phyloP scores from a whole-genome alignment of 1,140 invertebrate species.

The Camponotus pennsylvanicus region DNA sequence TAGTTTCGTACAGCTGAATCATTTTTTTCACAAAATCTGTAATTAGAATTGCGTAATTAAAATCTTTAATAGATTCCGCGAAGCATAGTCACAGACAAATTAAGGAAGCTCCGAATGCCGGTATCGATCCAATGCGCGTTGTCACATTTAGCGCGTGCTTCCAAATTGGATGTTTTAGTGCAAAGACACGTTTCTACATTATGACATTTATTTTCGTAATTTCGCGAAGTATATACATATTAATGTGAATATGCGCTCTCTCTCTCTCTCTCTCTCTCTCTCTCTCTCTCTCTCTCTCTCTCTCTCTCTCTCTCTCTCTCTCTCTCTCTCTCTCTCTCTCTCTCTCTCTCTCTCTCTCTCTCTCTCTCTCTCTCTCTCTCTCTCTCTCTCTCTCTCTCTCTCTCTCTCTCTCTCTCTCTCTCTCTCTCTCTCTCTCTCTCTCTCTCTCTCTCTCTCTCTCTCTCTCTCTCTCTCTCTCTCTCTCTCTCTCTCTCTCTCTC shows the following conservation, averaged over 20 bases:
- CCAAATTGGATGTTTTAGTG: constrained; percentile 42
- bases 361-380: background rate
- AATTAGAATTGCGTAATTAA: constrained; percentile 14
- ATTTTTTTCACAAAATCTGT: constrained; percentile 91
- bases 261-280: background rate
- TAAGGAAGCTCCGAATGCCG: background rate
- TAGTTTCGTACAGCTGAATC: constrained; percentile 93
- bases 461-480: too few relatives aligned
- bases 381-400: too few relatives aligned
- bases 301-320: background rate
- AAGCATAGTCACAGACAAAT: background rate
- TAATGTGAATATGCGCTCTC: background rate
- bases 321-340: too few relatives aligned
- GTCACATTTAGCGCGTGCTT: constrained; percentile 19
- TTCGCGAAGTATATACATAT: background rate
- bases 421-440: background rate
- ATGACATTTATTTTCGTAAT: constrained; percentile 18
- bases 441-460: too few relatives aligned
- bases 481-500: background rate
- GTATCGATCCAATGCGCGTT: constrained; percentile 15
- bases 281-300: too few relatives aligned
- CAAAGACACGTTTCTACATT: constrained; percentile 35
- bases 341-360: too few relatives aligned
- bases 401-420: too few relatives aligned
- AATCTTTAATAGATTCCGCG: constrained; percentile 23